Percentiles rank a stretch among this genome's conserved stretches.
Conservation (phyloP, 2,797 vertebrate species). For the Botia kubotai region DNA sequence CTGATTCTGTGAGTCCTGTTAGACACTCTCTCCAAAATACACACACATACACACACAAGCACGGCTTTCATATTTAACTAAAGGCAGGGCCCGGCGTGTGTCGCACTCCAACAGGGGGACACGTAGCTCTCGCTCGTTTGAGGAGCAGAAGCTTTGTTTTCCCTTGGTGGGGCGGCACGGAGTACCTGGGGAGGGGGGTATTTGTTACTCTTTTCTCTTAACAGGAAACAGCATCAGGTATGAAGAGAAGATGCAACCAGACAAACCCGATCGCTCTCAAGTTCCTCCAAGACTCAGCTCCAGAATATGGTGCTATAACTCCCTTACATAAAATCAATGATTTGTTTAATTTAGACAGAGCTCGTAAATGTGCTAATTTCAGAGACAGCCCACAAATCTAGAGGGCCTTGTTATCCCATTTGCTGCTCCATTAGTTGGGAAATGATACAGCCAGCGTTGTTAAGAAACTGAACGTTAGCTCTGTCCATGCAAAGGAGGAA, state of each 20-base stretch:
- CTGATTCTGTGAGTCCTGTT: conserved; percentile 56
- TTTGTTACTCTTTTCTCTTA: conserved; percentile 32
- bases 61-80: conserved; percentile 63
- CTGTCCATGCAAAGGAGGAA: conserved; percentile 35
- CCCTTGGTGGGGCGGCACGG: conserved; percentile 42
- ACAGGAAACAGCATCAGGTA: conserved; percentile 25
- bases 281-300: conserved; percentile 71
- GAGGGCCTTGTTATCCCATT: conserved; percentile 85
- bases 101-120: conserved; percentile 50
- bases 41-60: conserved; percentile 30
- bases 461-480: conserved; percentile 57
- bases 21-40: conserved; percentile 42
- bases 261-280: conserved; percentile 68
- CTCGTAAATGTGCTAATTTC: conserved; percentile 81
- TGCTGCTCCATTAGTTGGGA: conserved; percentile 82
- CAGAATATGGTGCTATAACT: conserved; percentile 81
- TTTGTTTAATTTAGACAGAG: conserved; percentile 85
- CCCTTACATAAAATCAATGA: conserved; percentile 85
- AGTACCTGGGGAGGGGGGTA: conserved; percentile 31
- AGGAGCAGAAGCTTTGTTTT: conserved; percentile 57
- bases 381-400: conserved; percentile 81
- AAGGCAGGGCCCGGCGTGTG: conserved; percentile 57
- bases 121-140: conserved; percentile 46
- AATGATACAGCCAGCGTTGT: conserved; percentile 61
- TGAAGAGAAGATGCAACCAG: conserved; percentile 1